Evolutionary conservation across 2,113 vertebrate species (phyloP).

Genomic region (Zosterops borbonicus): DNA sequence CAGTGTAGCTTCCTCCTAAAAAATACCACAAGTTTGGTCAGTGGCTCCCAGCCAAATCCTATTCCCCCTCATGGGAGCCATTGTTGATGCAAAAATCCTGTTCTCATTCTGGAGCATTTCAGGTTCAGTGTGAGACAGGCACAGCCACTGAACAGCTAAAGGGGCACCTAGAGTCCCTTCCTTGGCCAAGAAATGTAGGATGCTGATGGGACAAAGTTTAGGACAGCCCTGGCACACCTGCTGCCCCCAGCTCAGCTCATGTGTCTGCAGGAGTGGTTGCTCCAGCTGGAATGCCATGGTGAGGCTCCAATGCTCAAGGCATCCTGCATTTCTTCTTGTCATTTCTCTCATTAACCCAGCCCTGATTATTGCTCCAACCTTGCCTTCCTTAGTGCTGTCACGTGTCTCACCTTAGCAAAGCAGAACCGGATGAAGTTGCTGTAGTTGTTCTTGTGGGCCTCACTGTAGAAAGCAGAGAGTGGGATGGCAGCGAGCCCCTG

Average conservation of each 20-base stretch:
- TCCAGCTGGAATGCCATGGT: not conserved
- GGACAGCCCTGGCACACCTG: not conserved
- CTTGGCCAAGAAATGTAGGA: not conserved
- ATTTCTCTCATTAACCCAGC: not conserved
- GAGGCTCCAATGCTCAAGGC: not conserved
- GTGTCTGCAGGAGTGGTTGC: not conserved
- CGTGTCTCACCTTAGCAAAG: conserved; percentile 85
- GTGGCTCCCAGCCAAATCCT: not conserved
- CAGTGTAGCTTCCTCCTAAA: conserved; percentile 88
- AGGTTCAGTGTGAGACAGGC: not conserved
- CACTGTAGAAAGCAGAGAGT: conserved; percentile 84
- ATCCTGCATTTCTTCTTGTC: not conserved
- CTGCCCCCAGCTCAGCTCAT: rapidly evolving
- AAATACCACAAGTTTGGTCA: not conserved
- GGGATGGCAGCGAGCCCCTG: conserved; percentile 90
- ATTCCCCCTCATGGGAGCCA: not conserved
- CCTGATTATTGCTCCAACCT: not conserved
- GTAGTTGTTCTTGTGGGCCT: conserved; percentile 78
- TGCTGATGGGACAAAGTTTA: not conserved
- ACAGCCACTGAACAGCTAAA: not conserved
- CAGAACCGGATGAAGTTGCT: conserved; percentile 90
- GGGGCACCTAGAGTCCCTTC: not conserved
- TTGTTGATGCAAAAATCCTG: not conserved
- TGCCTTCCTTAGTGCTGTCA: not conserved
- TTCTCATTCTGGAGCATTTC: not conserved